Evolutionary conservation across 1,140 invertebrate species (phyloP), one percentile per base, ranked within the genome.

Genomic region (Sitobion miscanthi): DNA sequence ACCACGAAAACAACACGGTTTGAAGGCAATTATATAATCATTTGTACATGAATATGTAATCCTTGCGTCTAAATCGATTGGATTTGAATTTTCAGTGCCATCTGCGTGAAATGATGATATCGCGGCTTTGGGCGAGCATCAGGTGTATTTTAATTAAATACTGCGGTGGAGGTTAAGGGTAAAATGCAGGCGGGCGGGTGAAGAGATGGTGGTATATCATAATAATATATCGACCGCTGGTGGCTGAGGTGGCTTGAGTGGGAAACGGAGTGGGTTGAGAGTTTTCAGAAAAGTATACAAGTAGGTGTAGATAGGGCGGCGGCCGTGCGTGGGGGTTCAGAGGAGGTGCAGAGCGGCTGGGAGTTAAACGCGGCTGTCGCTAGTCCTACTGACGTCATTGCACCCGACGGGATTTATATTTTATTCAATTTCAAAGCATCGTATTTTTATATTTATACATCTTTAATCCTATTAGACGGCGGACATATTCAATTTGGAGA

Each of bases 211-310:
- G 30, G n/a, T 89, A 54, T 35, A 35, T 89, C 35, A 62, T 90
- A 90, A 69, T 90, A 90, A 62, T 90, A 45, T 90, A 90, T 90
- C 57, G 89, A 90, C 89, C 89, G 89, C 54, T 38, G 57, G 89
- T 45, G 49, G 49, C 88, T 38, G 88, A 62, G 89, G 23, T 69
- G 54, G 57, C 38, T 35, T n/a, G 30, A 45, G 57, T 42, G 89
- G 54, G 38, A 23, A 30, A 62, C 38, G 42, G 57, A 69, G 54
- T 30, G 38, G 89, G 89, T 35, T 7, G 89, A 62, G 57, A 69
- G 89, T 69, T 90, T 90, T 69, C 14, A 57, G 38, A 8, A 90
- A 90, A 62, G 25, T 69, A 35, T 45, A 42, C 35, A 54, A 30
- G 89, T 90, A 57, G 54, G 54, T 90, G 54, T 69, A 57, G 54